These are phyloP conservation scores for Xanthostigma xanthostigma DNA, from an alignment of 2,888 invertebrate genomes.

Conservation along the genomic window DNA sequence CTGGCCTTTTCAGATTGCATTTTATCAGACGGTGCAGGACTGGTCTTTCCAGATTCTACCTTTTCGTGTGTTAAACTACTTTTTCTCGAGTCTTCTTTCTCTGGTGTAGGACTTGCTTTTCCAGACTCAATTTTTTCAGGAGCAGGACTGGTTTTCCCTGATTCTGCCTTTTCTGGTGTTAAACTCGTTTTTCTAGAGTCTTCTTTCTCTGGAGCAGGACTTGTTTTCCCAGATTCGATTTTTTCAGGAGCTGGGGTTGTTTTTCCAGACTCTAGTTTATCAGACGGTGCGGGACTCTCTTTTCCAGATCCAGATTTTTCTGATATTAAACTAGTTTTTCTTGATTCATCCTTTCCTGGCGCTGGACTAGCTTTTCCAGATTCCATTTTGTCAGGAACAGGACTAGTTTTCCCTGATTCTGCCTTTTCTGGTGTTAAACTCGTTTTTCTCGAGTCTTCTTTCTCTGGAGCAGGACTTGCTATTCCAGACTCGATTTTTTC, in stretches of 20 bases:
- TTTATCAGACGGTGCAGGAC: slow-evolving; percentile 14
- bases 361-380: slow-evolving; percentile 29
- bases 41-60: slow-evolving; percentile 14
- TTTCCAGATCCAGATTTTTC: background rate
- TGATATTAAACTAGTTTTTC: background rate
- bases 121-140: slow-evolving; percentile 3
- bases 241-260: too few species aligned
- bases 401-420: slow-evolving; percentile 30
- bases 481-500: slow-evolving; percentile 32
- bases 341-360: background rate
- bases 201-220: background rate
- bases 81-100: slow-evolving; percentile 12
- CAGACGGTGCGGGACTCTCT: too few species aligned
- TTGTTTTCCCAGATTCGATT: too few species aligned
- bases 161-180: background rate
- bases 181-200: background rate
- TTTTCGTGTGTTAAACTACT: slow-evolving; percentile 11
- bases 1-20: slow-evolving; percentile 5
- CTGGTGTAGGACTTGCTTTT: slow-evolving; percentile 5
- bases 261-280: too few species aligned
- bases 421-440: slow-evolving; percentile 20
- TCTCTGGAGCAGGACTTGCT: slow-evolving; percentile 21
- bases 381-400: slow-evolving; percentile 31
- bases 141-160: slow-evolving; percentile 2
- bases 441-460: slow-evolving; percentile 11